phyloP scores from a whole-genome alignment of 2,888 invertebrate genomes.

The Glaucopsyche alexis region DNA sequence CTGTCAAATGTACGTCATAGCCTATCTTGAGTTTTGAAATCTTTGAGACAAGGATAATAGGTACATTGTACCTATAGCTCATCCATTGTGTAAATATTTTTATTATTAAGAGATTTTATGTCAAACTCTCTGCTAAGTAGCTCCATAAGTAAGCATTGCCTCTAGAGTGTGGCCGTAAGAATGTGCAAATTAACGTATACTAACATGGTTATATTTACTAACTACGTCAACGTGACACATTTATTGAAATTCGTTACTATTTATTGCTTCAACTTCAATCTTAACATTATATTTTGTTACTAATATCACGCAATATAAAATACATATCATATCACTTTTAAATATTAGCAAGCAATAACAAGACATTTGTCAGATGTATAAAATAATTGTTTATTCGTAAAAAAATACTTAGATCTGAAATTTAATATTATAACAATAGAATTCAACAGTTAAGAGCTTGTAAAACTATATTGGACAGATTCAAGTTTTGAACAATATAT shows the following conservation, averaged over 20 bases:
- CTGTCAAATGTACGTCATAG: no score
- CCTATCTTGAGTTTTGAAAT: no score
- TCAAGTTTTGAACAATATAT: not conserved
- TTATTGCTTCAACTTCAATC: not conserved
- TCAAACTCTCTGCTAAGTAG: no score
- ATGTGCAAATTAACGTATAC: no score
- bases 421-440: not conserved
- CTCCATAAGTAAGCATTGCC: no score
- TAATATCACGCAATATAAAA: not conserved
- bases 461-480: slow-evolving; percentile 8
- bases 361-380: slow-evolving; percentile 8
- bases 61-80: no score
- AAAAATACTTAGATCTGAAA: slow-evolving; percentile 1
- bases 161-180: no score
- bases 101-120: no score
- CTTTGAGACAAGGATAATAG: no score
- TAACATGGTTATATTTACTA: not conserved
- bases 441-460: not conserved
- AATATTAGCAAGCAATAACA: slow-evolving; percentile 16
- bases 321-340: not conserved
- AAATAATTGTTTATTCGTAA: slow-evolving; percentile 8
- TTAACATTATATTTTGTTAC: not conserved
- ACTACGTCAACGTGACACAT: slow-evolving; percentile 34
- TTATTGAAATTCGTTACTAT: not conserved
- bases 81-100: no score